Conservation (phyloP, 2,797 vertebrate genomes). For the Telmatherina bonti region DNA sequence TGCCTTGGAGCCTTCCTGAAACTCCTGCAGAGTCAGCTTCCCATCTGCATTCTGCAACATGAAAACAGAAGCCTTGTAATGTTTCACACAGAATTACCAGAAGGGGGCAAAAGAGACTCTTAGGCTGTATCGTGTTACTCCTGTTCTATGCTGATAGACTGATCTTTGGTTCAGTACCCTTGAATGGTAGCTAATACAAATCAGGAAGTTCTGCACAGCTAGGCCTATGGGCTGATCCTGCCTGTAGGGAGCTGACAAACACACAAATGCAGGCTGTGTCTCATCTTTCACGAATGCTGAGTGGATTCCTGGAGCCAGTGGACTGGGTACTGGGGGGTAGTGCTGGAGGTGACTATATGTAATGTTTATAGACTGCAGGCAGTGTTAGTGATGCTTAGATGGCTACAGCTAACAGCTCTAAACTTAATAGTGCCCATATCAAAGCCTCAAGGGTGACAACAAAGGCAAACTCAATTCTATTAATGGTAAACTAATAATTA, state of each 20-base stretch:
- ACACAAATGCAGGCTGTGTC: slow-evolving; percentile 50
- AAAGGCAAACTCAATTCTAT: slow-evolving; percentile 33
- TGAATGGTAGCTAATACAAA: slow-evolving; percentile 62
- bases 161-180: slow-evolving; percentile 59
- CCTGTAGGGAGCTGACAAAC: slow-evolving; percentile 44
- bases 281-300: slow-evolving; percentile 68
- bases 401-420: slow-evolving; percentile 57
- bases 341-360: slow-evolving; percentile 46
- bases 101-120: slow-evolving; percentile 69
- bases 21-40: slow-evolving; percentile 98
- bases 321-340: slow-evolving; percentile 29
- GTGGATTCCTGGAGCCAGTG: slow-evolving; percentile 48
- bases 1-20: slow-evolving; percentile 98
- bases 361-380: slow-evolving; percentile 68
- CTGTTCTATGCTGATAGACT: slow-evolving; percentile 34
- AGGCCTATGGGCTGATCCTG: slow-evolving; percentile 43
- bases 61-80: slow-evolving; percentile 14
- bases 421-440: slow-evolving; percentile 46
- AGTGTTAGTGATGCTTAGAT: slow-evolving; percentile 64
- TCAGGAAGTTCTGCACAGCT: slow-evolving; percentile 53
- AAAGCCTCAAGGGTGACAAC: slow-evolving; percentile 45
- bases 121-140: slow-evolving; percentile 19
- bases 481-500: slow-evolving; percentile 25
- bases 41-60: slow-evolving; percentile 92
- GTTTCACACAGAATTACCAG: slow-evolving; percentile 47